Conservation (phyloP, 2,113 vertebrate genomes). For the Rhineura floridana region DNA sequence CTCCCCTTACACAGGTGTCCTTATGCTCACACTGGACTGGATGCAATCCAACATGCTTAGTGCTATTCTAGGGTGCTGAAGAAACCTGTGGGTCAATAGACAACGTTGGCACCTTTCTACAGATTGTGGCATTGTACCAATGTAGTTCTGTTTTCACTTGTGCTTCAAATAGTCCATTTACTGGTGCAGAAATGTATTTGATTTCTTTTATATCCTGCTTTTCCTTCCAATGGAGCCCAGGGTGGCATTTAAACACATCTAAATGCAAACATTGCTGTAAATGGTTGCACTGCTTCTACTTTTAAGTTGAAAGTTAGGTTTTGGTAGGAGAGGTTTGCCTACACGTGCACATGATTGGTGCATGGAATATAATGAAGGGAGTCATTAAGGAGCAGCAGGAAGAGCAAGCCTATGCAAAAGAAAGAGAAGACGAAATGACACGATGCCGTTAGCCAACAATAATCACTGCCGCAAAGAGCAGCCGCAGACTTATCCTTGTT, state of each 20-base stretch:
- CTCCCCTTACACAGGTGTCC: background rate
- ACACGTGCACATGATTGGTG: too few relatives aligned
- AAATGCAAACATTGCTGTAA: background rate
- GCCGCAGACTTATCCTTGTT: background rate
- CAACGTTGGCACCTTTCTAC: background rate
- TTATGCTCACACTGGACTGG: too few relatives aligned
- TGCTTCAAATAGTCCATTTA: too few relatives aligned
- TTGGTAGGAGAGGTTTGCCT: background rate
- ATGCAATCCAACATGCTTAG: background rate
- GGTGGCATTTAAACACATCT: too few relatives aligned
- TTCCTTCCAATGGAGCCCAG: too few relatives aligned
- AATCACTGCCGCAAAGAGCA: constrained; percentile 8
- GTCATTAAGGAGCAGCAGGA: background rate
- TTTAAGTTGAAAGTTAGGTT: background rate
- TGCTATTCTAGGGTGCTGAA: background rate
- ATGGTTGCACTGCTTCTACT: background rate
- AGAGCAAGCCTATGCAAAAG: background rate
- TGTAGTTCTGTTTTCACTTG: background rate
- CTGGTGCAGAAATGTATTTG: background rate
- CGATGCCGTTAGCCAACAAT: background rate
- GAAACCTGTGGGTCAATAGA: background rate
- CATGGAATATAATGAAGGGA: background rate
- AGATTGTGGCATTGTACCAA: background rate
- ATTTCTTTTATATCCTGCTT: too few relatives aligned
- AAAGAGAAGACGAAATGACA: background rate